Conservation (phyloP, 2,888 invertebrate genomes). For the Melinopterus prodromus region DNA sequence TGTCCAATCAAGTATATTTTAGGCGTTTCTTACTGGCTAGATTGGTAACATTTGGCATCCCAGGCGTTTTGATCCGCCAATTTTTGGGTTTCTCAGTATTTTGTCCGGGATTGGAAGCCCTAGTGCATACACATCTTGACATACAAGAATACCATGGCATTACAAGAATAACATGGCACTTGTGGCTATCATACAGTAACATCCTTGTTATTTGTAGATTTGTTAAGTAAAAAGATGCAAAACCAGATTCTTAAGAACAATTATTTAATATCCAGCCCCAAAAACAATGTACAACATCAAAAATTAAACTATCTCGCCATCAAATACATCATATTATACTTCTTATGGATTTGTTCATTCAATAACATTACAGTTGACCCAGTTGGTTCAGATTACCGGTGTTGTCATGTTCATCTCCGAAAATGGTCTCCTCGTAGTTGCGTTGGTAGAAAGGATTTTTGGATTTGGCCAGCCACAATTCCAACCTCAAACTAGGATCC, state of each 20-base stretch:
- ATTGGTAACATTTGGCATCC: too few relatives aligned
- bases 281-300: slow-evolving; percentile 24
- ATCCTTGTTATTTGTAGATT: too few relatives aligned
- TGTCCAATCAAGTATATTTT: too few relatives aligned
- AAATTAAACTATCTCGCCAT: slow-evolving; percentile 9
- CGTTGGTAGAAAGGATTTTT: slow-evolving; percentile 48
- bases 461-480: slow-evolving; percentile 57
- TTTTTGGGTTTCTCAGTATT: too few relatives aligned
- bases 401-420: slow-evolving; percentile 26
- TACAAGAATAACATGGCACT: too few relatives aligned
- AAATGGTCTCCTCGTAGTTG: slow-evolving; percentile 33
- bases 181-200: too few relatives aligned
- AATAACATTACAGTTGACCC: slow-evolving; percentile 8
- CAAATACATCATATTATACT: not conserved
- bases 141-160: too few relatives aligned
- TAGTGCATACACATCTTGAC: too few relatives aligned
- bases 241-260: not conserved
- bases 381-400: slow-evolving; percentile 8
- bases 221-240: too few relatives aligned
- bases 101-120: too few relatives aligned
- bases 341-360: slow-evolving; percentile 8
- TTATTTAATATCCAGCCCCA: slow-evolving; percentile 23
- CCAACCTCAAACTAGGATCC: slow-evolving; percentile 55
- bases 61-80: too few relatives aligned
- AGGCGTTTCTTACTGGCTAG: too few relatives aligned